Evolutionary conservation across 2,797 vertebrate species (phyloP), one percentile per base, ranked within the genome.

Genomic region (Sebastolobus alascanus): DNA sequence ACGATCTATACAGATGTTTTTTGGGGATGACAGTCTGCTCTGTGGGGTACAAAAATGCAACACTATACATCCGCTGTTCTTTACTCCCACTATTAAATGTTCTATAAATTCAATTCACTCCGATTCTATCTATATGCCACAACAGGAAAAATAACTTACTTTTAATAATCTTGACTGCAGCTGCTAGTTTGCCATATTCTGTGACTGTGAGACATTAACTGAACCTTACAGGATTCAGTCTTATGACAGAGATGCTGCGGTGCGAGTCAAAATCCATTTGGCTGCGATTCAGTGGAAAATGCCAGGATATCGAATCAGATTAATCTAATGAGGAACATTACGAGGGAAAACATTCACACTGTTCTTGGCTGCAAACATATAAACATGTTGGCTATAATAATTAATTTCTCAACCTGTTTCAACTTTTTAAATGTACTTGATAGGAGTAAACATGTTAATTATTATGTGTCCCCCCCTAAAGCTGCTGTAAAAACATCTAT

Each of bases 291-390:
- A 79, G 64, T 40, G 79, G 71, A 77, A 92, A 89, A 90, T 63
- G 78, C 74, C 84, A 79, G 60, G 73, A 91, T 84, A 80, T 90
- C 54, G 4, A 79, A 87, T 87, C 75, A 73, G 69, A 87, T 87
- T 85, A 84, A 85, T 80, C 77, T 89, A 90, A 91, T 85, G 85
- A 91, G 76, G 72, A 85, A 76, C 73, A 86, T 81, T 86, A 85
- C 27, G 58, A 82, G 69, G 78, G 37, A 81, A 91, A 87, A 83
- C 84, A 86, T 84, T 77, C 64, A 38, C 70, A 82, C 74, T 80
- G 58, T 74, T 81, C 69, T 79, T 75, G 82, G 80, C 85, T 84
- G 64, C 80, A 83, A 83, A 85, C 33, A 71, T 37, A 70, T 83
- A 74, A 87, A 87, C 65, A 84, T 70, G 72, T 71, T 83, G 71